A percentile compares a stretch with the other conserved stretches of the same genome.
Evolutionary conservation across 2,113 vertebrate species (phyloP).

Genomic region (Esox niger): DNA sequence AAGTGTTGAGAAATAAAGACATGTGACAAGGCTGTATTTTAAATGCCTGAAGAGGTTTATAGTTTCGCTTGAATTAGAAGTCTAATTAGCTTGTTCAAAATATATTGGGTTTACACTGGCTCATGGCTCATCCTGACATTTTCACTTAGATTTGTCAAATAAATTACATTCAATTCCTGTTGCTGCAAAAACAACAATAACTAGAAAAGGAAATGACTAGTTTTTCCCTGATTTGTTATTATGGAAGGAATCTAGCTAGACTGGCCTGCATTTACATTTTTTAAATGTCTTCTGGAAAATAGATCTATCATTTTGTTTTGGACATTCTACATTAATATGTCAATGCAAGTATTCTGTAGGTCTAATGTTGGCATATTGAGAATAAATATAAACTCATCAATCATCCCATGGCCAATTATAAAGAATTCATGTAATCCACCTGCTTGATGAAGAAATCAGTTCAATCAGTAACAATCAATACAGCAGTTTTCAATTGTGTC

Average conservation of each 20-base stretch:
- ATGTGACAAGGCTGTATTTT: neutral
- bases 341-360: no score
- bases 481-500: neutral
- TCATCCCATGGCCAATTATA: neutral
- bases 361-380: neutral
- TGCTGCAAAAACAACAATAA: neutral
- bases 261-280: neutral
- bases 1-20: neutral
- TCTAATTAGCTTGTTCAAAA: neutral
- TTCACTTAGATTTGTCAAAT: neutral
- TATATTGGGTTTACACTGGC: neutral
- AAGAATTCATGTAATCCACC: neutral
- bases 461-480: neutral
- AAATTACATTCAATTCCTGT: neutral
- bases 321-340: neutral
- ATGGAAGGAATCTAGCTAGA: neutral
- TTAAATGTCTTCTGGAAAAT: neutral
- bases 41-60: neutral
- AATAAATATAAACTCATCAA: neutral
- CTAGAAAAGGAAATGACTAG: neutral
- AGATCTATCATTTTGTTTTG: neutral
- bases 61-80: neutral
- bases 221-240: slow-evolving; percentile 4
- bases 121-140: no score
- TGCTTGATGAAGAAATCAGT: neutral